These are phyloP conservation scores for Arnoldichthys spilopterus DNA, from an alignment of 2,797 vertebrate genomes.

Conservation along the genomic window DNA sequence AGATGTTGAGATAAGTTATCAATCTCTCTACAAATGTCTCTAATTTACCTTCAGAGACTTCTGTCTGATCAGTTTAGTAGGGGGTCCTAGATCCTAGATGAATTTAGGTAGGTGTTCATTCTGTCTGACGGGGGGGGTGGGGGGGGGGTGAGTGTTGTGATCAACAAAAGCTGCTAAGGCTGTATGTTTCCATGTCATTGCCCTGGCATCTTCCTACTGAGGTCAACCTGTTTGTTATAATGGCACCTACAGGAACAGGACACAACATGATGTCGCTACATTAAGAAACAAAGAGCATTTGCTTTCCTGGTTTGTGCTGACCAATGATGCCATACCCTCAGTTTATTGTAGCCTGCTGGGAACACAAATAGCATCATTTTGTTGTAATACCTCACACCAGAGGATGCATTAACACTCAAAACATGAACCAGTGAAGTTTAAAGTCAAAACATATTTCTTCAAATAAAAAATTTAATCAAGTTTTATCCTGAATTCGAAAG, in stretches of 20 bases:
- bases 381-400: too few species aligned
- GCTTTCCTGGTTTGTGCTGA: not conserved
- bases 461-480: too few species aligned
- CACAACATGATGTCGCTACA: not conserved
- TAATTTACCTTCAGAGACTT: constrained; percentile 1
- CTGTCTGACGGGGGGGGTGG: too few species aligned
- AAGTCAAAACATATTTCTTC: too few species aligned
- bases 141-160: too few species aligned
- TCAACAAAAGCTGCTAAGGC: constrained; percentile 28
- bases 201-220: constrained; percentile 21
- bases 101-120: not conserved
- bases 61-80: constrained; percentile 27
- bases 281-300: constrained; percentile 22
- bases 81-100: constrained; percentile 25
- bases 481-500: too few species aligned
- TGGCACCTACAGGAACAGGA: constrained; percentile 1
- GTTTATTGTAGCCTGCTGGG: not conserved
- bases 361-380: too few species aligned
- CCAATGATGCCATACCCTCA: not conserved
- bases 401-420: too few species aligned
- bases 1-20: constrained; percentile 28
- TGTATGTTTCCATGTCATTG: constrained; percentile 27
- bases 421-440: too few species aligned
- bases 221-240: constrained; percentile 18
- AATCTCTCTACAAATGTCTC: constrained; percentile 10